These are phyloP conservation scores for Tyrophagus putrescentiae DNA, from an alignment of 1,140 invertebrate species.

Conservation along the genomic window DNA sequence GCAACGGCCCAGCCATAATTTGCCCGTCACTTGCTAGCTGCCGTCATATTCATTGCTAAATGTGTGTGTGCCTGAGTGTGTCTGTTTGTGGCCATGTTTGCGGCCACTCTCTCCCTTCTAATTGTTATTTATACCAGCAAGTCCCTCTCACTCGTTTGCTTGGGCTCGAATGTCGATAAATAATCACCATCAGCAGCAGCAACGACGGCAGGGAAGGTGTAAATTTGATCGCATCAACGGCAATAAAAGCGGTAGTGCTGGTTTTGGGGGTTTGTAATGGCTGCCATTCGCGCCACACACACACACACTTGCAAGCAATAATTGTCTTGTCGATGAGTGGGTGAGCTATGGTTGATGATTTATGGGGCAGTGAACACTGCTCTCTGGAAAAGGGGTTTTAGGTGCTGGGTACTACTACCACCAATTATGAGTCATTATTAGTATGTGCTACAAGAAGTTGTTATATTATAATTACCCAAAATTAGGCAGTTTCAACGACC, in stretches of 20 bases:
- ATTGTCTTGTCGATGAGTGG: neutral
- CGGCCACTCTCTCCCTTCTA: too few relatives aligned
- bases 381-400: too few relatives aligned
- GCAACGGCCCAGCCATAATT: too few relatives aligned
- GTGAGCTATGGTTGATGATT: neutral
- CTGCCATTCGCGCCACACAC: neutral
- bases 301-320: too few relatives aligned
- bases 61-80: neutral
- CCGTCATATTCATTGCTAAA: too few relatives aligned
- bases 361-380: neutral
- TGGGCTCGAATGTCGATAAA: too few relatives aligned
- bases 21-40: too few relatives aligned
- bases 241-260: neutral
- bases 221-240: constrained; percentile 1
- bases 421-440: neutral
- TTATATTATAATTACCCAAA: constrained; percentile 9
- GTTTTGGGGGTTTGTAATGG: neutral
- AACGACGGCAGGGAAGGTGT: too few relatives aligned
- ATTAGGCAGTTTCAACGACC: neutral
- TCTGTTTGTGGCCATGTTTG: neutral
- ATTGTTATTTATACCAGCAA: too few relatives aligned
- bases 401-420: too few relatives aligned
- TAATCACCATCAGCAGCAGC: too few relatives aligned
- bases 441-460: neutral
- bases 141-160: too few relatives aligned